Evolutionary conservation across 1,140 invertebrate genomes (phyloP), one percentile per base, ranked within the genome.

Genomic region (Daktulosphaira vitifoliae): DNA sequence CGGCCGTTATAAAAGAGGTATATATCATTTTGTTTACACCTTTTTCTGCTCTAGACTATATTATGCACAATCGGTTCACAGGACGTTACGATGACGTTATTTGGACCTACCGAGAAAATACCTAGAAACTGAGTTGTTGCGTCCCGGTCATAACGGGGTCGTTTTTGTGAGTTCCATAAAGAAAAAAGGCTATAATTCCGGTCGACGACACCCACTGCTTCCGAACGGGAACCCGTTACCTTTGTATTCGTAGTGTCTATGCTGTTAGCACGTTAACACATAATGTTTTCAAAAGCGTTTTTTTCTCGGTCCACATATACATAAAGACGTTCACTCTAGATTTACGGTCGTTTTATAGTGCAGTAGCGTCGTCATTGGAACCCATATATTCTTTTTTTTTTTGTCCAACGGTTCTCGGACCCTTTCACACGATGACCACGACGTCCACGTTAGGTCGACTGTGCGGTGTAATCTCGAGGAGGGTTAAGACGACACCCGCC

Each of bases 211-310:
- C 56, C 56, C 42, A 48, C 42, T 20, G 56, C 56, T 62, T 62
- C 56, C 42, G 56, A 62, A 62, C 29, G 29, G 29, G 44, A 62
- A 48, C 56, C 54, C 56, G 56, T 62, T 62, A 56, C 42, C 37
- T n/a, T 38, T 25, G n/a, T 26, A 20, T 20, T 22, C 18, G 22
- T 49, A 22, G 6, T 52, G 1, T 33, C 3, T 53, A 53, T 38
- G 8, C 23, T 38, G 33, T 39, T 56, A 8, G 20, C 38, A 20
- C 38, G 37, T 56, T 56, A 44, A 29, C 49, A 33, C 29, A 33
- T 33, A 33, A 33, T 33, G 29, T 33, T 33, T 33, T 33, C 29
- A 33, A 33, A 33, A 33, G 29, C 29, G 29, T 6, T 33, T 33
- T 33, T 33, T 11, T 33, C 5, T 6, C 11, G n/a, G 29, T 33